Base-by-base conservation (phyloP, 2,797 vertebrate species). In the Schizopygopsis malacanthus region DNA sequence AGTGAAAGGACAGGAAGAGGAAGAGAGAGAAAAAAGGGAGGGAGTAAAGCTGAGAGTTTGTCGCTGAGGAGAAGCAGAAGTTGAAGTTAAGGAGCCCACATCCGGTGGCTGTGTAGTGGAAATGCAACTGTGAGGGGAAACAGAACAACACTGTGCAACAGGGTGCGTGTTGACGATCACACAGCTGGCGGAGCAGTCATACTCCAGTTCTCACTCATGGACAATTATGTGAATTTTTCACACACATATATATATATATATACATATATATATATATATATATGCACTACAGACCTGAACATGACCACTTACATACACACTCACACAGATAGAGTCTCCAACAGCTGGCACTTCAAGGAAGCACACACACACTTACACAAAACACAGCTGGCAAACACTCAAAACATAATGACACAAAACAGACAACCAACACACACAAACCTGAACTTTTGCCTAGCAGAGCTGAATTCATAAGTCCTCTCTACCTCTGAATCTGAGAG, bases 101-200 rank as follows among this genome's bases (percentile, higher is more conserved):
- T 95, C 95, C 95, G 93, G 45, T 88, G 85, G 85, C 81, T 83
- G 80, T 88, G 84, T 69, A 83, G 87, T 91, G 93, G 92, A 94
- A 94, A 93, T 88, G 85, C 85, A 90, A 89, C 76, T 84, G 70
- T 33, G 85, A 85, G 85, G 67, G 75, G 88, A 85, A 90, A 85
- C 65, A 39, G 76, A 83, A 67, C 86, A 88, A 85, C 77, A 73
- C 76, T 82, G 78, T 47, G 81, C 80, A 89, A 81, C 67, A 85
- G 43, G 3, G n/a, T 33, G 28, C 4, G 12, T 75, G 43, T 65
- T 81, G 77, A 86, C 33, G 22, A 54, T 59, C 59, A 78, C 75
- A 9, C 71, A 84, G 77, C 70, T 72, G 81, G 85, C n/a, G 11
- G 25, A 75, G 79, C 83, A 82, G 22, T 25, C 45, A 39, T 75